Evolutionary conservation across 1,140 invertebrate species (phyloP), one percentile per base, ranked within the genome.

Genomic region (Gryon sp.): DNA sequence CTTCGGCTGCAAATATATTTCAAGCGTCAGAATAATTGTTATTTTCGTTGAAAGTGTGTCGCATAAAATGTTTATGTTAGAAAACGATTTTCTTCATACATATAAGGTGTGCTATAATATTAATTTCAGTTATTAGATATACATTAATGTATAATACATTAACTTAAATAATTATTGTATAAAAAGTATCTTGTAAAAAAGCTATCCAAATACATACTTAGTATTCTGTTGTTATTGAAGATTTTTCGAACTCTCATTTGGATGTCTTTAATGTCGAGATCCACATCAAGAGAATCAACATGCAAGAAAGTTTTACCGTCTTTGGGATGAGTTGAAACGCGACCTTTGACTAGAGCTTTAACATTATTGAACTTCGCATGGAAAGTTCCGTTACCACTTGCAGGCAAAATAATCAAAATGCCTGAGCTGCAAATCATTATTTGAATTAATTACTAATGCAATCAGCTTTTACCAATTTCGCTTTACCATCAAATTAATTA

Each of bases 361-460:
- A 92, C 89, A 38, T 92, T 91, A 50, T 90, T 90, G 76, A 94
- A 92, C 32, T 88, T 84, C 9, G 91, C 92, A 79, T 93, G 90
- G 80, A 94, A 94, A 1, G 92, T 92, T 20, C 93, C 93, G 50
- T 92, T 93, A 38, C 93, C 93, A 70, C 91, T 93, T 2, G 93
- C 93, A 7, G 93, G 93, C 26, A 94, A 88, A 45, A 94, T 93
- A 43, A 94, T 89, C 15, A 94, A 83, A 2, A 94, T 90, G 0
- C 93, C 93, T 43, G 91, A 92, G 79, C 93, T 90, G 52, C 8
- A 50, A 16, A 30, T n/a, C n/a, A 32, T 6, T 9, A 11, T 32
- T 32, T 32, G 46, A 19, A 22, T n/a, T n/a, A n/a, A n/a, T n/a
- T n/a, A n/a, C n/a, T n/a, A n/a, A n/a, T n/a, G n/a, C n/a, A n/a